Evolutionary conservation across 2,113 vertebrate genomes (phyloP).

Genomic region (Labrus mixtus): DNA sequence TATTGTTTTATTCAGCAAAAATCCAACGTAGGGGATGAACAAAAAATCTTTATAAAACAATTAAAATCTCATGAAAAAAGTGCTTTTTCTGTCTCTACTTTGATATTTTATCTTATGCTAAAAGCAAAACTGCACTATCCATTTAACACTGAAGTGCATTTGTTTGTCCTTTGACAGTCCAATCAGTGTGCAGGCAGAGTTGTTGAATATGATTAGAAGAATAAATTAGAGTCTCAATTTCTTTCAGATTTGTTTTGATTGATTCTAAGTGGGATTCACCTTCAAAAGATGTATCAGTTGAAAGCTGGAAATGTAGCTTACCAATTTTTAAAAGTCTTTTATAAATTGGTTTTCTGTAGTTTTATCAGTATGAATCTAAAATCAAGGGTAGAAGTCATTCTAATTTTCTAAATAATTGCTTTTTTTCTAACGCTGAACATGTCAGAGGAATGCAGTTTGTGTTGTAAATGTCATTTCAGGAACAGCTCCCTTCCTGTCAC

Average conservation of each 20-base stretch:
- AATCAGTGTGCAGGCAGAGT: neutral
- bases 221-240: neutral
- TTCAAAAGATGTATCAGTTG: neutral
- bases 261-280: constrained; percentile 9
- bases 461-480: neutral
- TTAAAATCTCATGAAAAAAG: neutral
- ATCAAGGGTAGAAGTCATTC: constrained; percentile 3
- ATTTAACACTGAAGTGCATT: neutral
- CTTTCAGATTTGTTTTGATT: neutral
- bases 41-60: constrained; percentile 8
- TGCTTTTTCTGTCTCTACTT: neutral
- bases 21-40: neutral
- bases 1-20: constrained; percentile 51
- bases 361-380: neutral
- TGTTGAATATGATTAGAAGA: constrained; percentile 2
- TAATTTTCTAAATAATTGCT: neutral
- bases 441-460: neutral
- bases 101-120: constrained; percentile 6
- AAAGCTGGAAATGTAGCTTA: neutral
- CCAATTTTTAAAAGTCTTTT: neutral
- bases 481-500: constrained; percentile 15
- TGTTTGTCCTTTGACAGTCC: neutral
- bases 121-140: neutral
- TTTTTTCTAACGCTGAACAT: neutral
- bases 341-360: neutral